Evolutionary conservation across 2,113 vertebrate genomes (phyloP), one percentile per base, ranked within the genome.

Genomic region (Caranx ignobilis): DNA sequence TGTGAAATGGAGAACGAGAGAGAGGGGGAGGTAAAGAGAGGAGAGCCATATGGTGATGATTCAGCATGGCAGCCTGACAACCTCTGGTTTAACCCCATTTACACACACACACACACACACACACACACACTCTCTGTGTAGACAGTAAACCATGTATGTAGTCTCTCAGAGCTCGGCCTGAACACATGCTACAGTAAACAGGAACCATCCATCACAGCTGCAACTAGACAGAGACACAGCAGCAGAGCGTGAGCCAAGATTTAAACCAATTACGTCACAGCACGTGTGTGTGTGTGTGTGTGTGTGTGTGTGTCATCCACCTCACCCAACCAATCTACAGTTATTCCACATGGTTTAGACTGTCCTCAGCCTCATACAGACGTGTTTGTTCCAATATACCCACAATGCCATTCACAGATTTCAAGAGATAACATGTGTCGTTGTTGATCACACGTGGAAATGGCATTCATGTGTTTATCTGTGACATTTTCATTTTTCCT

Each of bases 151-250:
- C 19, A 50, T 78, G 71, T 55, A 82, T 76, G 57, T 73, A 52
- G 37, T 37, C 50, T 3, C 16, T 0, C 41, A 66, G 31, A 73
- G 75, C 66, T 62, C 61, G 4, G 47, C 64, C 60, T 54, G 7
- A 86, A 80, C 86, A 84, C 86, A 87, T 81, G 86, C 78, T 84
- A 50, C 83, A 31, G 56, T 47, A 52, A 78, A 62, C 21, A 13
- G 61, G 57, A 10, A 41, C 47, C 87, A 89, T 89, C 83, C 87
- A 86, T 89, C 87, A 89, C 10, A 0, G 54, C 75, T 35, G 57
- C 43, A 84, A 87, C 50, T 6, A 74, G 75, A 84, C 55, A 50
- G 64, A 73, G 78, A 76, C 8, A 72, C 82, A 77, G 59, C 50
- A 48, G 74, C 50, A 56, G 26, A 77, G 37, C 1, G 21, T 8